phyloP scores from a whole-genome alignment of 2,113 vertebrate species.

The Arizona elegans region DNA sequence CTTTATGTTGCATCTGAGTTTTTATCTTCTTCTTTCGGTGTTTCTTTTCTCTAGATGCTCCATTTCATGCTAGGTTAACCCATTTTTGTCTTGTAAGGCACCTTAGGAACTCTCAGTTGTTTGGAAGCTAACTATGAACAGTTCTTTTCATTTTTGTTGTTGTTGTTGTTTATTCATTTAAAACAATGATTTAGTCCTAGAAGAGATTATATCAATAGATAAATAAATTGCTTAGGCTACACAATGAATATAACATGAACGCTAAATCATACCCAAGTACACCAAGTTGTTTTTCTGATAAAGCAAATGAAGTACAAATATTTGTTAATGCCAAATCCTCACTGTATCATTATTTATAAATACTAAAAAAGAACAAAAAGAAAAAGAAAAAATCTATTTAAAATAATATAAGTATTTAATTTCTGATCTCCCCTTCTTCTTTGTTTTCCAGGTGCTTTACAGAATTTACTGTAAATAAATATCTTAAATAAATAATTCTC shows the following conservation, averaged over 20 bases:
- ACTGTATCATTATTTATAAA: not conserved
- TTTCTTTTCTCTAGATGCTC: constrained; percentile 23
- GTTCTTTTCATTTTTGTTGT: not conserved
- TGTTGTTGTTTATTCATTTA: not conserved
- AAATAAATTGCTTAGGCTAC: not conserved
- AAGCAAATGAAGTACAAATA: not conserved
- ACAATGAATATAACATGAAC: not conserved
- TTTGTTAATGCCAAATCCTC: not conserved
- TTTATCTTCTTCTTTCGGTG: constrained; percentile 17
- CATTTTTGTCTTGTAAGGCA: constrained; percentile 29
- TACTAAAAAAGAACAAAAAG: not conserved
- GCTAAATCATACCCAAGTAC: not conserved
- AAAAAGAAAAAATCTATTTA: not conserved
- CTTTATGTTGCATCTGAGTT: constrained; percentile 55
- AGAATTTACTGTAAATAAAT: not conserved
- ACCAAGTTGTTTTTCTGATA: not conserved
- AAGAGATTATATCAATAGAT: not conserved
- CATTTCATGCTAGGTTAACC: constrained; percentile 48
- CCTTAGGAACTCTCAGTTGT: not conserved
- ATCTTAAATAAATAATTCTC: not conserved
- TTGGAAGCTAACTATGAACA: not conserved
- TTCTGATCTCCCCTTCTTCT: not conserved
- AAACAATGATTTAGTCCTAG: not conserved
- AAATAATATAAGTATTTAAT: not conserved
- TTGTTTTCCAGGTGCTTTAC: not conserved